Evolutionary conservation across 2,113 vertebrate species (phyloP).

Genomic region (Tringa solitaria): DNA sequence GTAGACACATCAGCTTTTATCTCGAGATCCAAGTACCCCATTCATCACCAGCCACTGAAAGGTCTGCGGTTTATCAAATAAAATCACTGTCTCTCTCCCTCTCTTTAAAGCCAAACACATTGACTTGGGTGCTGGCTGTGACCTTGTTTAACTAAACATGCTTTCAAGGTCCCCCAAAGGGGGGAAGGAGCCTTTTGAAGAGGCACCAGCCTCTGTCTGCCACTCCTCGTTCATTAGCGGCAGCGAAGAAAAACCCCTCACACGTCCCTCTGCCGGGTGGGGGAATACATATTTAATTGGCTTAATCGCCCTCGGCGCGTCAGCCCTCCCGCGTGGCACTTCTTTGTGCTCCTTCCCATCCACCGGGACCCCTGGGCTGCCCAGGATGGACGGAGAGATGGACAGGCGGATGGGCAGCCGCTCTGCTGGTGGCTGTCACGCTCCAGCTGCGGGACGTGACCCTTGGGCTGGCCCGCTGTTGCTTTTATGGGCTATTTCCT

Average conservation of each 20-base stretch:
- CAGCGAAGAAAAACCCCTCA: background rate
- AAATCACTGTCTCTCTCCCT: slow-evolving; percentile 33
- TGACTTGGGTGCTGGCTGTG: slow-evolving; percentile 12
- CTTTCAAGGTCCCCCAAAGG: background rate
- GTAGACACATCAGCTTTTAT: slow-evolving; percentile 39
- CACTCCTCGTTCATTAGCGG: slow-evolving; percentile 2
- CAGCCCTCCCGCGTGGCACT: background rate
- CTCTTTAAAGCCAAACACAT: background rate
- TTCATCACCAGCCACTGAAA: slow-evolving; percentile 22
- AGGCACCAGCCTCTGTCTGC: background rate
- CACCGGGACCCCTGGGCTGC: background rate
- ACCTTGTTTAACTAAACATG: slow-evolving; percentile 51
- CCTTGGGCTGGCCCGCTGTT: background rate
- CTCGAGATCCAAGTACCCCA: slow-evolving; percentile 28
- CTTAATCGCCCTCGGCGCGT: background rate
- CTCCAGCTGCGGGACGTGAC: background rate
- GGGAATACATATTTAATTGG: slow-evolving; percentile 39
- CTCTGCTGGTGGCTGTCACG: background rate
- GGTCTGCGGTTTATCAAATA: slow-evolving; percentile 39
- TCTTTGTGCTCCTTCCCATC: slow-evolving; percentile 39
- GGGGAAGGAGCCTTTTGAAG: background rate
- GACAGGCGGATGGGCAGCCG: background rate
- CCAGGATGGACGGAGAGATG: background rate
- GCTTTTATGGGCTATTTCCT: background rate
- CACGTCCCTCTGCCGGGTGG: background rate